Percentiles rank a stretch among this genome's conserved stretches.
Evolutionary conservation across 2,888 invertebrate species (phyloP).

Genomic region (Zele albiditarsus): DNA sequence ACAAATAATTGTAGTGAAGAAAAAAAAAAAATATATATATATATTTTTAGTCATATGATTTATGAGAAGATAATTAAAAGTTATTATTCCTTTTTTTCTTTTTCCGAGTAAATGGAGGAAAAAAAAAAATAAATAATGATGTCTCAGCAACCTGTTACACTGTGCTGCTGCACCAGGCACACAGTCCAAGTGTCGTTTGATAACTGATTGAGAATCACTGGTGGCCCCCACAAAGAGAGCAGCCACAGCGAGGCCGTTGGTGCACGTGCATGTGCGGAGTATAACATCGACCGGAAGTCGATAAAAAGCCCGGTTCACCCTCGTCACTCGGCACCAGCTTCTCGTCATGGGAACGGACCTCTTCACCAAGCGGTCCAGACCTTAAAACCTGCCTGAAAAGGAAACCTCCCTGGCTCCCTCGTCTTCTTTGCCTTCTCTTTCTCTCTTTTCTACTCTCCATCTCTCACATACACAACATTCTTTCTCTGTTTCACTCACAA

Average conservation of each 20-base stretch:
- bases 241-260: slow-evolving; percentile 53
- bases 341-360: slow-evolving; percentile 71
- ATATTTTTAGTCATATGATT: neutral
- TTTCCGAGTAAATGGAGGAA: neutral
- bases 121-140: slow-evolving; percentile 9
- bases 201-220: slow-evolving; percentile 63
- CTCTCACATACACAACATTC: slow-evolving; percentile 1
- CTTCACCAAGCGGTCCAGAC: slow-evolving; percentile 59
- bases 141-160: slow-evolving; percentile 54
- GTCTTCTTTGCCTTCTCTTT: slow-evolving; percentile 18
- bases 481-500: slow-evolving; percentile 11
- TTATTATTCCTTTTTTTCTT: too few relatives aligned
- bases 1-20: neutral
- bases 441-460: slow-evolving; percentile 18
- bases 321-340: slow-evolving; percentile 70
- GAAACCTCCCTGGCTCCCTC: slow-evolving; percentile 51
- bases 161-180: neutral
- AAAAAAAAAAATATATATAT: neutral
- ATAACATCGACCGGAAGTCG: slow-evolving; percentile 72
- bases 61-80: too few relatives aligned
- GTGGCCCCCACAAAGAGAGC: slow-evolving; percentile 64
- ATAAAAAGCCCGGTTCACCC: slow-evolving; percentile 72
- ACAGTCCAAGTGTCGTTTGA: slow-evolving; percentile 21
- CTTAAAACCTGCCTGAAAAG: slow-evolving; percentile 62
- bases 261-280: slow-evolving; percentile 69